Percentiles rank a stretch among this genome's conserved stretches.
phyloP scores from a whole-genome alignment of 2,888 invertebrate genomes.

The Teleogryllus oceanicus region DNA sequence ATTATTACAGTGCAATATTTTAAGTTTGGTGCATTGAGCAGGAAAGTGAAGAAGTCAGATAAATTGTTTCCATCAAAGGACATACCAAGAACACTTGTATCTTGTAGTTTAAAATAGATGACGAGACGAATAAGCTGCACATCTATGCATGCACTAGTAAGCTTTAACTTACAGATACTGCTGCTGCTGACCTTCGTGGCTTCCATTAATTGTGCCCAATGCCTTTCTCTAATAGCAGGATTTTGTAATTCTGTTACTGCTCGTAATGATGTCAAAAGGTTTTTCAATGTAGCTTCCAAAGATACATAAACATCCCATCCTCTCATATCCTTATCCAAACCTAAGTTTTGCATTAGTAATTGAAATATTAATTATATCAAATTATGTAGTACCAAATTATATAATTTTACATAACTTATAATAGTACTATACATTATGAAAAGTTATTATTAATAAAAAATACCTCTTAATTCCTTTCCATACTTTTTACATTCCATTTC shows the following conservation, averaged over 20 bases:
- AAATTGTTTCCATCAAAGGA: neutral
- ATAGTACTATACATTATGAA: neutral
- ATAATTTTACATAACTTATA: no score
- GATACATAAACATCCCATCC: conserved; percentile 74
- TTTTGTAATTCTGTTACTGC: conserved; percentile 93
- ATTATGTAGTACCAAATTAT: neutral
- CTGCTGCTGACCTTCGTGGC: conserved; percentile 69
- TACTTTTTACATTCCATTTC: conserved; percentile 92
- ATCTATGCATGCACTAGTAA: conserved; percentile 19
- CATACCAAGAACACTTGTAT: neutral
- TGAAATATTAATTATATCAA: neutral
- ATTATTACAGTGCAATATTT: no score
- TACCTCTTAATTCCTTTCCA: conserved; percentile 76
- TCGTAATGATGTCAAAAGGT: conserved; percentile 87
- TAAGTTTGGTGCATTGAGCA: no score
- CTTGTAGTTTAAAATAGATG: conserved; percentile 12
- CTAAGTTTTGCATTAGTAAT: conserved; percentile 41
- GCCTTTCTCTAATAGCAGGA: conserved; percentile 87
- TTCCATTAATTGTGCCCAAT: conserved; percentile 91
- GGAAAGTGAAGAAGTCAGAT: no score
- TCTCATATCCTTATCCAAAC: conserved; percentile 61
- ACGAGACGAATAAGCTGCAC: neutral
- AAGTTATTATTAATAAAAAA: neutral
- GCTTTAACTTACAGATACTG: conserved; percentile 19
- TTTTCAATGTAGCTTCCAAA: conserved; percentile 79